Conservation (phyloP, 1,140 invertebrate species). For the Drosophila orosa region DNA sequence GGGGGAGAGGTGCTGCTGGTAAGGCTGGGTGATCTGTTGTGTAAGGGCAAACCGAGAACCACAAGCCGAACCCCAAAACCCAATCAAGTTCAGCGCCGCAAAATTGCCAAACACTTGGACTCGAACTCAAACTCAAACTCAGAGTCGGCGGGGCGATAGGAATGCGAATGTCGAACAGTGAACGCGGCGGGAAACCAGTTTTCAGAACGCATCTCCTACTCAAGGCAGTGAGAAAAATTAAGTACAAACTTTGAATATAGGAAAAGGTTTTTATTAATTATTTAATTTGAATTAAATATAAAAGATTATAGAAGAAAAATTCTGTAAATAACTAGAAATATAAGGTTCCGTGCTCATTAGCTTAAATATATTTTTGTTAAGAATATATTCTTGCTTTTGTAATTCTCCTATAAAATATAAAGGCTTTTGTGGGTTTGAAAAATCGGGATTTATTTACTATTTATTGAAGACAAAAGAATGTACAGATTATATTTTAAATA, state of each 20-base stretch:
- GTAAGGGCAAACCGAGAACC: slow-evolving; percentile 28
- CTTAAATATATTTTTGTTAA: background rate
- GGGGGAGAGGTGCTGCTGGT: background rate
- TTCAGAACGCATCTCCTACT: slow-evolving; percentile 27
- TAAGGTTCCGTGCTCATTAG: too few relatives aligned
- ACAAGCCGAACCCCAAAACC: slow-evolving; percentile 24
- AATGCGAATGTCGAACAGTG: slow-evolving; percentile 50
- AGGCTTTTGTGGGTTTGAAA: background rate
- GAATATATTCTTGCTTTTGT: too few relatives aligned
- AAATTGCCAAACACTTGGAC: slow-evolving; percentile 36
- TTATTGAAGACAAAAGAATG: too few relatives aligned
- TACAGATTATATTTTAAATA: too few relatives aligned
- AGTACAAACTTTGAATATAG: background rate
- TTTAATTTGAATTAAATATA: background rate
- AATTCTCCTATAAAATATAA: background rate
- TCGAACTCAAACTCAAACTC: slow-evolving; percentile 3
- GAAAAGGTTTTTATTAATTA: background rate
- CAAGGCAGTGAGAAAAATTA: background rate
- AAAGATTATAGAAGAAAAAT: background rate
- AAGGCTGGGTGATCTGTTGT: slow-evolving; percentile 7
- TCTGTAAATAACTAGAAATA: background rate
- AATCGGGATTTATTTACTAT: too few relatives aligned
- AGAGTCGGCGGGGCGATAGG: slow-evolving; percentile 17
- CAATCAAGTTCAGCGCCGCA: slow-evolving; percentile 45
- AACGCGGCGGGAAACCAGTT: slow-evolving; percentile 46